These are phyloP conservation scores for Morone chrysops DNA, from an alignment of 2,113 vertebrate species.

Conservation along the genomic window DNA sequence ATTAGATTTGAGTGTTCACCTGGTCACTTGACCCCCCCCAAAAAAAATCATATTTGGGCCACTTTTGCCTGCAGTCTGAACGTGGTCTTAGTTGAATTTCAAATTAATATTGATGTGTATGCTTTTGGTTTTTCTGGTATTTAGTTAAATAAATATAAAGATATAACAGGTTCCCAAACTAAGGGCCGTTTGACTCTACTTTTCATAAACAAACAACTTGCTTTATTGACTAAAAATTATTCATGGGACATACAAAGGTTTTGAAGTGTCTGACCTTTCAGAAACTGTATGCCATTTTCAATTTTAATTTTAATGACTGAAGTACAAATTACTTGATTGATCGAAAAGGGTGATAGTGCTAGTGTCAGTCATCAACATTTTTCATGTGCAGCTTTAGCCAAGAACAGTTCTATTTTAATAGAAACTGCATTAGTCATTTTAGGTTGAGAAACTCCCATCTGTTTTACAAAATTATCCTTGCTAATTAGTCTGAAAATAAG, in stretches of 20 bases:
- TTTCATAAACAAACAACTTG: too few species aligned
- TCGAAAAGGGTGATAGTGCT: neutral
- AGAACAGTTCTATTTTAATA: slow-evolving; percentile 11
- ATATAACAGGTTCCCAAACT: too few species aligned
- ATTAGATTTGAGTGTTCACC: too few species aligned
- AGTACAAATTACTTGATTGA: slow-evolving; percentile 13
- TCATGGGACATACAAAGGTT: neutral
- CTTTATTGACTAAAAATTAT: too few species aligned
- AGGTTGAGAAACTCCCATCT: slow-evolving; percentile 42
- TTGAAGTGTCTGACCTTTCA: slow-evolving; percentile 28
- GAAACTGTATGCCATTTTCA: slow-evolving; percentile 3
- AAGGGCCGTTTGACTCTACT: too few species aligned
- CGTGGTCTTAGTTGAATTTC: too few species aligned
- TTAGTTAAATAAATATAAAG: too few species aligned
- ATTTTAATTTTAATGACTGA: slow-evolving; percentile 16
- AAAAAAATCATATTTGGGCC: too few species aligned
- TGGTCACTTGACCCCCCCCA: too few species aligned
- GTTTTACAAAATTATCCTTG: slow-evolving; percentile 45
- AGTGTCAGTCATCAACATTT: slow-evolving; percentile 1
- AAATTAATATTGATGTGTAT: too few species aligned
- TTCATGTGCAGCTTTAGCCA: slow-evolving; percentile 3
- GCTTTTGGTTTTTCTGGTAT: too few species aligned
- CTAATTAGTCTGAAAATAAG: slow-evolving; percentile 57
- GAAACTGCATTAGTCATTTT: slow-evolving; percentile 27
- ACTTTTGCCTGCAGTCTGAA: too few species aligned